A percentile compares a stretch with the other conserved stretches of the same genome.
Conservation (phyloP, 35 echinoderm and acorn worm genomes). For the Apostichopus californicus region DNA sequence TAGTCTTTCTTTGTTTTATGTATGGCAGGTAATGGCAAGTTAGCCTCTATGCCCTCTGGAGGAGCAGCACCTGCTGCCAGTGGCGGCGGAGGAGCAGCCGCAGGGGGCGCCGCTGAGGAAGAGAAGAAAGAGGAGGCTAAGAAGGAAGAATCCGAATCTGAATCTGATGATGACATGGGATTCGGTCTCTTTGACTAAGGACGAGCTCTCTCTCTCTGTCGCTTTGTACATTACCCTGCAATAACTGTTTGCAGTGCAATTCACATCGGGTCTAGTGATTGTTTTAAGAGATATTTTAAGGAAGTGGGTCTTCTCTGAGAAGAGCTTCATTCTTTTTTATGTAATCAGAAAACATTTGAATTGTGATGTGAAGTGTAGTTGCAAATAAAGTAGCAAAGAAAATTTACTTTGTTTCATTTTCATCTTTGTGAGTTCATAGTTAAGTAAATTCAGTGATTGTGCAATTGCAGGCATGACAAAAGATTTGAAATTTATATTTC, state of each 20-base stretch:
- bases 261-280: background rate
- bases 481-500: no score
- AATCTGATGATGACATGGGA: constrained; percentile 91
- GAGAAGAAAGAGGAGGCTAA: constrained; percentile 62
- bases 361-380: background rate
- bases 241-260: background rate
- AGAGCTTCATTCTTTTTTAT: background rate
- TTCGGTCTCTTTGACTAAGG: constrained; percentile 90
- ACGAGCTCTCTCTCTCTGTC: background rate
- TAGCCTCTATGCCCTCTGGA: constrained; percentile 86
- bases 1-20: constrained; percentile 1
- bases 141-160: constrained; percentile 40
- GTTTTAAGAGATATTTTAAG: background rate
- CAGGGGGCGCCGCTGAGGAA: constrained; percentile 41
- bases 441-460: no score
- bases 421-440: no score
- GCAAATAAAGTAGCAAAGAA: background rate
- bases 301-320: background rate
- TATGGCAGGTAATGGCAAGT: constrained; percentile 67
- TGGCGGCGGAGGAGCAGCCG: constrained; percentile 48
- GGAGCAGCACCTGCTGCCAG: constrained; percentile 67
- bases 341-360: background rate
- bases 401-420: background rate
- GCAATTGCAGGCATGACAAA: no score
- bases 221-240: background rate